Conservation (phyloP, 2,113 vertebrate species). For the Nycticryphes semicollaris region DNA sequence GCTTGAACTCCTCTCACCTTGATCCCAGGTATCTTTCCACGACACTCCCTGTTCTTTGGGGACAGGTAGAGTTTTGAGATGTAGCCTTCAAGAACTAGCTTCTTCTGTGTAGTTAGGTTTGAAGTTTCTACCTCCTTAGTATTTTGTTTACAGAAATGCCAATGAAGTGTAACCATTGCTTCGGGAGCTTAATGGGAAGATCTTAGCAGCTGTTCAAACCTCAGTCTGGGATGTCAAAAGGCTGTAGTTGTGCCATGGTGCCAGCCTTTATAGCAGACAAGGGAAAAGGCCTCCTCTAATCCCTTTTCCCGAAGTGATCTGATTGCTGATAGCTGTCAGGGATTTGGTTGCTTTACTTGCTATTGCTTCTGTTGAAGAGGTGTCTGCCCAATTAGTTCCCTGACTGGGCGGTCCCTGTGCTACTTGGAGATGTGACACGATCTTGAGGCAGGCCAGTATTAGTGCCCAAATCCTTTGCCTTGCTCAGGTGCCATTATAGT, state of each 20-base stretch:
- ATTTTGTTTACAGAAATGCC: not conserved
- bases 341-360: not conserved
- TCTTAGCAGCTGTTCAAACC: not conserved
- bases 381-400: not conserved
- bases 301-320: not conserved
- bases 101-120: not conserved
- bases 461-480: not conserved
- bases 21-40: not conserved
- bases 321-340: not conserved
- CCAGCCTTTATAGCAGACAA: not conserved
- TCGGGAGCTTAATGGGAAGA: not conserved
- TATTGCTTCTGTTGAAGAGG: not conserved
- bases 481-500: not conserved
- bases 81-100: not conserved
- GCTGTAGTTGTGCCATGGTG: not conserved
- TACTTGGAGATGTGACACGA: rapidly evolving
- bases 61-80: not conserved
- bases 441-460: rapidly evolving
- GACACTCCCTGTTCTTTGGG: not conserved
- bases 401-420: not conserved
- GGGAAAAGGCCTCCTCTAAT: not conserved
- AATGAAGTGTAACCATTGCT: rapidly evolving
- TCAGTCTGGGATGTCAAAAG: not conserved
- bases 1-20: not conserved
- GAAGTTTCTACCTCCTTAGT: not conserved